These are phyloP conservation scores for Corythoichthys intestinalis DNA, from an alignment of 2,113 vertebrate genomes.

Conservation along the genomic window DNA sequence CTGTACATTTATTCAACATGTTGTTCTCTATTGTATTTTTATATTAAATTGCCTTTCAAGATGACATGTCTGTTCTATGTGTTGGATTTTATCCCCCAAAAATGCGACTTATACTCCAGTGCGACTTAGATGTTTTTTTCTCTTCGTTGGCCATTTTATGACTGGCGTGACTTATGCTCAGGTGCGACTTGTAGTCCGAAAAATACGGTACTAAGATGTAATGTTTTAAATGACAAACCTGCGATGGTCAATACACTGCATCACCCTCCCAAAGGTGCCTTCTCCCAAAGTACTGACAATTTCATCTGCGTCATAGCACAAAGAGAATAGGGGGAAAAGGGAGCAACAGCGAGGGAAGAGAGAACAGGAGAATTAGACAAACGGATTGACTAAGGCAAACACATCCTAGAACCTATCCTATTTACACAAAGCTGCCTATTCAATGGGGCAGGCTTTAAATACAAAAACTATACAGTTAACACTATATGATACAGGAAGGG, in stretches of 20 bases:
- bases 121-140: too few species aligned
- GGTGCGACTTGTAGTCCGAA: too few species aligned
- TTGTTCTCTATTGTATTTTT: too few species aligned
- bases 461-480: conserved; percentile 24
- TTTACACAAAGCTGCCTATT: conserved; percentile 48
- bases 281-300: conserved; percentile 93
- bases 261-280: conserved; percentile 94
- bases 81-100: too few species aligned
- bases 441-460: conserved; percentile 36
- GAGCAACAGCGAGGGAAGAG: conserved; percentile 39
- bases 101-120: too few species aligned
- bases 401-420: conserved; percentile 50
- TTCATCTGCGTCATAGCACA: conserved; percentile 83
- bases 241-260: conserved; percentile 91
- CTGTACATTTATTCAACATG: too few species aligned
- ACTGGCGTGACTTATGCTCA: too few species aligned
- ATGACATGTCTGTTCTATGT: too few species aligned
- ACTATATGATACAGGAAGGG: conserved; percentile 20
- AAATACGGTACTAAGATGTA: not conserved
- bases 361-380: conserved; percentile 53
- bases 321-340: conserved; percentile 48
- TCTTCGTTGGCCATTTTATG: too few species aligned
- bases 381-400: conserved; percentile 40
- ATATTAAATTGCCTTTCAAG: too few species aligned
- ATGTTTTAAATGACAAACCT: conserved; percentile 69